Evolutionary conservation across 2,797 vertebrate genomes (phyloP).

Genomic region (Acrocephalus scirpaceus): DNA sequence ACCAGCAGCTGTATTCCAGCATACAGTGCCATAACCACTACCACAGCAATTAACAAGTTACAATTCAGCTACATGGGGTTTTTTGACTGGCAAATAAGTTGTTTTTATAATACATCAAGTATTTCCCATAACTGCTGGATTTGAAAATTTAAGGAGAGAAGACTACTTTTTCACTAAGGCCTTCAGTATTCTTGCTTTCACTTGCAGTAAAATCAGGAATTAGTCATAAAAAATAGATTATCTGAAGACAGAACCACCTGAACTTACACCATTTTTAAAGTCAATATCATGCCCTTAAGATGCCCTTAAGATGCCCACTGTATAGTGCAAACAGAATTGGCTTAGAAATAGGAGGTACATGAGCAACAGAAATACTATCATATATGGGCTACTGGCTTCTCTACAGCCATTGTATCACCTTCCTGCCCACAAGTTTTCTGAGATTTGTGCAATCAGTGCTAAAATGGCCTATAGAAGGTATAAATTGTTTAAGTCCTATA

Average conservation of each 20-base stretch:
- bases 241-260: background rate
- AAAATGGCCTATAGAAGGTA: constrained; percentile 1
- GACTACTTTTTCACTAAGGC: background rate
- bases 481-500: background rate
- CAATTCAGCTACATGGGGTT: background rate
- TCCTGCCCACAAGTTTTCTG: background rate
- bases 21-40: background rate
- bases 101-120: background rate
- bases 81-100: background rate
- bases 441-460: background rate
- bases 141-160: background rate
- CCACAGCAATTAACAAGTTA: background rate
- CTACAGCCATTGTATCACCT: background rate
- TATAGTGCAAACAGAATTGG: background rate
- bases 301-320: background rate
- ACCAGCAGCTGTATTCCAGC: background rate
- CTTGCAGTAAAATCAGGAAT: background rate
- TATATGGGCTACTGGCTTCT: background rate
- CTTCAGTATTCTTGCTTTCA: background rate
- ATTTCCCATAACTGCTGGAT: background rate
- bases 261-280: background rate
- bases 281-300: background rate
- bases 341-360: background rate
- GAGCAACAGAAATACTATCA: background rate
- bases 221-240: background rate